phyloP scores from a whole-genome alignment of 2,113 vertebrate species.

The Promerops cafer region DNA sequence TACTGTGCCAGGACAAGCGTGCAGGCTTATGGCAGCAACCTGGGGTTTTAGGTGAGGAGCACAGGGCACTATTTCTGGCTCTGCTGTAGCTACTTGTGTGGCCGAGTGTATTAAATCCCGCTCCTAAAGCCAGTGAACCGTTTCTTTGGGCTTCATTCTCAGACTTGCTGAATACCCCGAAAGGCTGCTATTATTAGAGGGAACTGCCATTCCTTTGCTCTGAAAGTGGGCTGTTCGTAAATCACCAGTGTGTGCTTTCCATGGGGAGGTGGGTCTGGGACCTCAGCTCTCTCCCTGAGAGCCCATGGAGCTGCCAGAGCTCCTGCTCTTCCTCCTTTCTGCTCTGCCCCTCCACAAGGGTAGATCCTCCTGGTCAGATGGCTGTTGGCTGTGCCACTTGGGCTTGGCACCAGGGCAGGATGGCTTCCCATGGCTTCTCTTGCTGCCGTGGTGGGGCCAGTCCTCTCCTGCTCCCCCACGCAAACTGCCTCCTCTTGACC shows the following conservation, averaged over 20 bases:
- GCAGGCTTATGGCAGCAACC: neutral
- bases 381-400: neutral
- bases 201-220: neutral
- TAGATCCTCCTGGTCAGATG: fast-evolving
- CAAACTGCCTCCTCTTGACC: neutral
- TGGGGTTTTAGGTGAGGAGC: neutral
- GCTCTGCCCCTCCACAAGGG: neutral
- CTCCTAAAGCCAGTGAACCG: neutral
- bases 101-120: neutral
- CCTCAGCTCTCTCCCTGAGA: neutral
- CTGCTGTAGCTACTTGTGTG: neutral
- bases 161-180: neutral
- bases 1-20: fast-evolving
- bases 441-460: neutral
- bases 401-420: fast-evolving
- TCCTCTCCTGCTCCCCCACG: fast-evolving
- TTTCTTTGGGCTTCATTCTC: neutral
- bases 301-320: neutral
- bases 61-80: neutral
- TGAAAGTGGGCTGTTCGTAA: neutral
- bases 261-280: neutral
- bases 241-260: neutral
- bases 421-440: neutral
- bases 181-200: conserved; percentile 1
- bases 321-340: neutral